A percentile compares a stretch with the other conserved stretches of the same genome.
These are phyloP conservation scores for Bubo bubo DNA, from an alignment of 2,113 vertebrate species.

Conservation along the genomic window DNA sequence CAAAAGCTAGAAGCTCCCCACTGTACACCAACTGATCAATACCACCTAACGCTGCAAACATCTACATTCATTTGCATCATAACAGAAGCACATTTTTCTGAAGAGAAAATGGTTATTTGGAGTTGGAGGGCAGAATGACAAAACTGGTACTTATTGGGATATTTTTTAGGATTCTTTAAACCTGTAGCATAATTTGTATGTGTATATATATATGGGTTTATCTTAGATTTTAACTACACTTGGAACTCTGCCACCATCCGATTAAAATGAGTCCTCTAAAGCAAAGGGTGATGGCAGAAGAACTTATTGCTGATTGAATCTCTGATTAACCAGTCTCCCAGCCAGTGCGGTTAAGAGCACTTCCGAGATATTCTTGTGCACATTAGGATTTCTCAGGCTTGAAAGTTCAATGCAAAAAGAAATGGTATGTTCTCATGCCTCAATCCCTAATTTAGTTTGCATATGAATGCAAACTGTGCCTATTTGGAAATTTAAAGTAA, in stretches of 20 bases:
- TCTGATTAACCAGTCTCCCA: not conserved
- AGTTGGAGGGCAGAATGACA: not conserved
- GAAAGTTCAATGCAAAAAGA: not conserved
- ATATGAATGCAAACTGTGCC: not conserved
- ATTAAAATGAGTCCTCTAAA: not conserved
- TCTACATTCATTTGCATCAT: not conserved
- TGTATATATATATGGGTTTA: not conserved
- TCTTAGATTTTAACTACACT: not conserved
- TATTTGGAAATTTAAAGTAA: slow-evolving; percentile 25
- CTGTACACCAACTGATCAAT: not conserved
- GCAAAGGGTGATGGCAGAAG: not conserved
- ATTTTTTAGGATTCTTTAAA: not conserved
- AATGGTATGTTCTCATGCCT: slow-evolving; percentile 29
- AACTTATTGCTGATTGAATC: not conserved
- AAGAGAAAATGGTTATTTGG: not conserved
- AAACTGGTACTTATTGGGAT: not conserved
- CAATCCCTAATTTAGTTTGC: slow-evolving; percentile 7
- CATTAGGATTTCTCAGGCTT: slow-evolving; percentile 9
- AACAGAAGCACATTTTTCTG: not conserved
- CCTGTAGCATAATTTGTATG: not conserved
- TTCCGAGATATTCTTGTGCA: slow-evolving; percentile 21
- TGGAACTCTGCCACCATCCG: not conserved
- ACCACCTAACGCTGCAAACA: not conserved
- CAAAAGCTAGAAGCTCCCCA: not conserved
- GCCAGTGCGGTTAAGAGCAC: not conserved